Base-by-base conservation (phyloP, 2,888 invertebrate genomes). In the Alloscopus bannaensis region DNA sequence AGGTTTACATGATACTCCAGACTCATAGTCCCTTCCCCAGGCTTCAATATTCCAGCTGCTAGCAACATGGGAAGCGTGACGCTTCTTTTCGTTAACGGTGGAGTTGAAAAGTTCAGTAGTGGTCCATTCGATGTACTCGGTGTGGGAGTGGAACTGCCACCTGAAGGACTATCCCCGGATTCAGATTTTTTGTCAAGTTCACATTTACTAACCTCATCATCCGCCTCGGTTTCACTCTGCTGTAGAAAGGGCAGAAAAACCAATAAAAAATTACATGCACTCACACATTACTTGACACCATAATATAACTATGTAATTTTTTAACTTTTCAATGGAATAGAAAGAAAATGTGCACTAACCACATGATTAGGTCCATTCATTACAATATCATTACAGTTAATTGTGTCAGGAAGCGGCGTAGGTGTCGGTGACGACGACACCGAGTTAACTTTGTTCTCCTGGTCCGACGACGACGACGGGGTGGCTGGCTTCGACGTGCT, bases 51-150 rank as follows among this genome's bases (percentile, higher is more conserved):
- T 87, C 94, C 94, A 70, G 95, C 95, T 85, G 93, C 92, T 87
- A 97, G 90, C 59, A 97, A 90, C 92, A 95, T 96, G 88, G 94
- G 94, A 82, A 97, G 89, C 11, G 96, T 96, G 18, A 77, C 94
- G 80, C 93, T 88, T 55, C 89, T 85, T 26, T 88, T 88, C 13
- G 87, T 86, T 65, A 83, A 77, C 31, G 78, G 93, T 86, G 92
- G 90, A 0, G 91, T 91, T 18, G 92, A 90, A 86, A 86, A 83
- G 55, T 82, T 84, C 26, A 80, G 47, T 42, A 83, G 52, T 55
- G 84, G 81, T 60, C 84, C 84, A 68, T 84, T 84, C 22, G 84
- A 68, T 57, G 73, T 45, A 20, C 55, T 75, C 4, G 79, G 76
- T 24, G 72, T 80, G 40, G 80, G 69, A 11, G 76, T 79, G 20